Evolutionary conservation across 2,797 vertebrate genomes (phyloP).

Genomic region (Hemibagrus guttatus): DNA sequence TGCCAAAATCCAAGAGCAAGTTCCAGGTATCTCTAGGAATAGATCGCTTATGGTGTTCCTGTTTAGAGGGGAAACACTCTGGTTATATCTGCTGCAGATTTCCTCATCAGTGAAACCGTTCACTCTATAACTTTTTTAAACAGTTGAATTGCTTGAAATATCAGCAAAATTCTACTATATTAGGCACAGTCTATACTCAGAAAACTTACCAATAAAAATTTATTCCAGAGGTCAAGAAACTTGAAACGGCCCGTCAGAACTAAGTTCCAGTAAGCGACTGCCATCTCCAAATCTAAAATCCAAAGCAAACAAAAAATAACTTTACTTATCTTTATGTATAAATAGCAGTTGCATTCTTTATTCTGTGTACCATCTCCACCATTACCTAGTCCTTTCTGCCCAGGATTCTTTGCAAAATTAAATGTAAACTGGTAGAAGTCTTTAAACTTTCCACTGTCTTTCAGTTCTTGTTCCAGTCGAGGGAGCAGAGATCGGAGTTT

Average conservation of each 20-base stretch:
- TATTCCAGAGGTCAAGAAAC: constrained; percentile 98
- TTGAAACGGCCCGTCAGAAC: constrained; percentile 94
- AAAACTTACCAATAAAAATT: constrained; percentile 91
- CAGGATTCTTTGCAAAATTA: constrained; percentile 96
- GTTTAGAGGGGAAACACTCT: constrained; percentile 8
- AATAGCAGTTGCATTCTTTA: not conserved
- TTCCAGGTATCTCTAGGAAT: constrained; percentile 98
- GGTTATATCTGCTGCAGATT: not conserved
- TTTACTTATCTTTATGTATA: not conserved
- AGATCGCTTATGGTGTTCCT: constrained; percentile 97
- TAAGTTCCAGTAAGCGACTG: constrained; percentile 98
- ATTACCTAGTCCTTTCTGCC: constrained; percentile 96
- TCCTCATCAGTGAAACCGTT: not conserved
- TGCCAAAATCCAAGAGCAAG: constrained; percentile 94
- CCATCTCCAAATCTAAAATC: constrained; percentile 94
- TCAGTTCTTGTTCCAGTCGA: constrained; percentile 92
- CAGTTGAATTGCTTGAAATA: not conserved
- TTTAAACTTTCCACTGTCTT: constrained; percentile 92
- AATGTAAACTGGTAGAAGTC: constrained; percentile 99
- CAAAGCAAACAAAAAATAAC: constrained; percentile 44
- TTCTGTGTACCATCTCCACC: not conserved
- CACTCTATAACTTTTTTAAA: not conserved
- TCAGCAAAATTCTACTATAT: not conserved
- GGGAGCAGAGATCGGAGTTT: constrained; percentile 90
- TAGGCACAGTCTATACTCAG: not conserved